Conservation (phyloP, 2,888 invertebrate genomes). For the Drosophila engyochracea region DNA sequence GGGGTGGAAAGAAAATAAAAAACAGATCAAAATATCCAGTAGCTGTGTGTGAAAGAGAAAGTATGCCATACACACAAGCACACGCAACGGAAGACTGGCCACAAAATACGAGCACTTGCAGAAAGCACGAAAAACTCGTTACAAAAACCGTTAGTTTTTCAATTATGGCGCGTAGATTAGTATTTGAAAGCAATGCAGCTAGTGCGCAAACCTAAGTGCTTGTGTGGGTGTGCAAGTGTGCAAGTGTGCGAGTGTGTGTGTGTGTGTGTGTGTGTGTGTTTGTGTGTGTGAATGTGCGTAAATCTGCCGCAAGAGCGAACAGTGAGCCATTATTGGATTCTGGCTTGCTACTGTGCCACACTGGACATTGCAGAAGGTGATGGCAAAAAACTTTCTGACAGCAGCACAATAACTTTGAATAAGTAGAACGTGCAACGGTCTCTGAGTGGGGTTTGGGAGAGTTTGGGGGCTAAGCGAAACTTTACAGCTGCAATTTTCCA, state of each 20-base stretch:
- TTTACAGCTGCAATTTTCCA: constrained; percentile 58
- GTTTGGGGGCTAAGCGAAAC: constrained; percentile 13
- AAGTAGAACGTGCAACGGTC: constrained; percentile 56
- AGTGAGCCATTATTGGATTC: constrained; percentile 70
- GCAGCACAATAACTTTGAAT: constrained; percentile 75
- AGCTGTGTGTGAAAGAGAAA: constrained; percentile 34
- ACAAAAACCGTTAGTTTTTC: constrained; percentile 78
- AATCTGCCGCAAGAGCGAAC: constrained; percentile 54
- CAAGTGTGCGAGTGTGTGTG: neutral
- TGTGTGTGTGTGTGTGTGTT: constrained; percentile 2
- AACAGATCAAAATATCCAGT: constrained; percentile 38
- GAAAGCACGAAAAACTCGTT: constrained; percentile 77
- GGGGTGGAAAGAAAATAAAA: constrained; percentile 5
- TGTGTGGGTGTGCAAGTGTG: constrained; percentile 12
- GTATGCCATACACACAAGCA: constrained; percentile 13
- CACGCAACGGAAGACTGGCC: constrained; percentile 12
- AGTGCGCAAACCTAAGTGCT: constrained; percentile 7
- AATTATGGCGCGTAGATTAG: constrained; percentile 79
- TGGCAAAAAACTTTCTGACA: constrained; percentile 58
- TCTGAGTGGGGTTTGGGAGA: neutral
- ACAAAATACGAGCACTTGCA: constrained; percentile 60
- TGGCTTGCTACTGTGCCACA: constrained; percentile 28
- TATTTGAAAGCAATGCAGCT: constrained; percentile 68
- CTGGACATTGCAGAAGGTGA: constrained; percentile 54
- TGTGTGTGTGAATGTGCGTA: constrained; percentile 54